Evolutionary conservation across 2,797 vertebrate genomes (phyloP), one percentile per base, ranked within the genome.

Genomic region (Anisognathus igniventris): DNA sequence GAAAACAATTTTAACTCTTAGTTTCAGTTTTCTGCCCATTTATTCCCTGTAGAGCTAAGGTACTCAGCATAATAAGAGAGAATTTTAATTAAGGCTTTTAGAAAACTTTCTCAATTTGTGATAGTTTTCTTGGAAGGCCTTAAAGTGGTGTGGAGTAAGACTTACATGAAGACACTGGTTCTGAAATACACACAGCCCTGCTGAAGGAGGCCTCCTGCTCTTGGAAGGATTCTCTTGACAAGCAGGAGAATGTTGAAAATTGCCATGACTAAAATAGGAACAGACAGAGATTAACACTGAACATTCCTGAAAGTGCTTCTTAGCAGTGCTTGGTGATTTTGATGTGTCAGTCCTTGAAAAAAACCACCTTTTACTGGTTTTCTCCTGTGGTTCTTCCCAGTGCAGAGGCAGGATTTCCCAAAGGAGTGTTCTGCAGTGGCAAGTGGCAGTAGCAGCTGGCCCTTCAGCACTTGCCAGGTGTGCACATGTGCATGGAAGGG

Each of bases 171-270:
- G 21, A 19, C 2, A 1, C 14, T 12, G 40, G 40, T 82, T 51
- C 17, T 0, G 16, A 40, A 78, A 22, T 3, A 1, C 24, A 2
- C 1, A 2, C 18, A n/a, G 45, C 64, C 35, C n/a, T 1, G 13
- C 45, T 28, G 56, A 13, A 56, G 61, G 51, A 73, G 15, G 7
- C 9, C n/a, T 72, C 80, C 51, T 16, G 22, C 73, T 72, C 65
- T 60, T 7, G 6, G 3, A 13, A 22, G 17, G 12, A 33, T 77
- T 66, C 28, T 47, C 9, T 37, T 70, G 30, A 58, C 40, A 56
- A 57, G 37, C 23, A 60, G 79, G 60, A 82, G 42, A 74, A 81
- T 4, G 22, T 33, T 87, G 61, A 60, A 67, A 64, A 47, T 58
- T 58, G 51, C 47, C 39, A 12, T 58, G 51, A 37, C 33, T 91